A percentile compares a stretch with the other conserved stretches of the same genome.
Evolutionary conservation across 1,140 invertebrate species (phyloP).

Genomic region (Drosophila busckii): DNA sequence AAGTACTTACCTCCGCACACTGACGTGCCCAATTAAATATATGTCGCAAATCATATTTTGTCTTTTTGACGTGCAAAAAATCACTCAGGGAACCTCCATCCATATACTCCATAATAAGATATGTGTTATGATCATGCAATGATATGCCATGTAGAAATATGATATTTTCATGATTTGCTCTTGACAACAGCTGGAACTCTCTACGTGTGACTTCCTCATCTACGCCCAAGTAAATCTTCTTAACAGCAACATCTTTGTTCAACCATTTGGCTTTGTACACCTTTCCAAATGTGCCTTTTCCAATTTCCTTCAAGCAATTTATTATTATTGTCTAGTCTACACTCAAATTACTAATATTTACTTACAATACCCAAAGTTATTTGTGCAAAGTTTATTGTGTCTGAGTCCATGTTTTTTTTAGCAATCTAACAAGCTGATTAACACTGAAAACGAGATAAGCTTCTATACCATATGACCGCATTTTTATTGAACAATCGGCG

Average conservation of each 20-base stretch:
- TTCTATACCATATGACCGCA: constrained; percentile 1
- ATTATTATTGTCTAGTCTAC: too few species aligned
- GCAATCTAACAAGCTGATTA: not conserved
- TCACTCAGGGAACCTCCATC: constrained; percentile 10
- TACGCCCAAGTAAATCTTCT: not conserved
- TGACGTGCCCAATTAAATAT: constrained; percentile 14
- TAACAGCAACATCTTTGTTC: constrained; percentile 6
- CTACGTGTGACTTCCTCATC: not conserved
- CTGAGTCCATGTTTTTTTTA: not conserved
- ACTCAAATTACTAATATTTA: too few species aligned
- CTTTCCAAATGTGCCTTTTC: not conserved
- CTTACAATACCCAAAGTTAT: constrained; percentile 5
- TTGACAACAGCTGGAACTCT: not conserved
- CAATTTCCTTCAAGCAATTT: not conserved
- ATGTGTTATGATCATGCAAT: not conserved
- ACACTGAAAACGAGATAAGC: not conserved
- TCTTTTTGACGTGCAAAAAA: not conserved
- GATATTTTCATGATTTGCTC: constrained; percentile 18
- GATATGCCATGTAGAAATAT: constrained; percentile 14
- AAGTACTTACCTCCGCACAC: not conserved
- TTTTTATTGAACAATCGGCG: too few species aligned
- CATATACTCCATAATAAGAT: constrained; percentile 27
- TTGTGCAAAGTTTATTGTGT: not conserved
- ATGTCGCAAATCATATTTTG: not conserved
- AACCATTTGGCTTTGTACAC: not conserved